phyloP scores from a whole-genome alignment of 2,113 vertebrate species.

The Colius striatus region DNA sequence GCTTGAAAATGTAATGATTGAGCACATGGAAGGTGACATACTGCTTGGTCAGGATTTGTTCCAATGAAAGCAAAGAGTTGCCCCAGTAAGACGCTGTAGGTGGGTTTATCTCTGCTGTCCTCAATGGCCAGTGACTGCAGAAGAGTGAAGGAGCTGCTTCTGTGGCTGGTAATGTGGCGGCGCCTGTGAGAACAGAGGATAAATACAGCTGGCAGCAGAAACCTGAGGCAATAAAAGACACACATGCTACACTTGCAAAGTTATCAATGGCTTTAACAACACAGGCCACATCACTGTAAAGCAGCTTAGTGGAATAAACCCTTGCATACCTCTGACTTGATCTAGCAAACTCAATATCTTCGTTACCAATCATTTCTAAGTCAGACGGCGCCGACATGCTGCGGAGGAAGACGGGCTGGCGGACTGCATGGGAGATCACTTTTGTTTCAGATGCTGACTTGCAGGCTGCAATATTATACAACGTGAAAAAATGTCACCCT shows the following conservation, averaged over 20 bases:
- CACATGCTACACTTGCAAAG: not conserved
- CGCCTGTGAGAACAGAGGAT: slow-evolving; percentile 67
- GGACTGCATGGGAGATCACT: slow-evolving; percentile 84
- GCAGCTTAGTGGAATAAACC: not conserved
- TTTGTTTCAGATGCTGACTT: slow-evolving; percentile 94
- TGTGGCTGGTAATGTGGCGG: slow-evolving; percentile 90
- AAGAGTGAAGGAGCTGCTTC: slow-evolving; percentile 96
- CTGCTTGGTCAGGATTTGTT: slow-evolving; percentile 95
- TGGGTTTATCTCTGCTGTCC: slow-evolving; percentile 93
- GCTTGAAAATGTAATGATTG: not conserved
- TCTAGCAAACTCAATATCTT: slow-evolving; percentile 93
- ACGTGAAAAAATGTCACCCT: not conserved
- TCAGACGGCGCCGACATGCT: slow-evolving; percentile 98
- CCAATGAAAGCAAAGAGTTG: slow-evolving; percentile 98
- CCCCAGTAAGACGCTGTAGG: slow-evolving; percentile 93
- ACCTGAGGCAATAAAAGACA: rapidly evolving
- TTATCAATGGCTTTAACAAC: not conserved
- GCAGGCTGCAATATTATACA: slow-evolving; percentile 78
- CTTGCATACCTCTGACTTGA: slow-evolving; percentile 85
- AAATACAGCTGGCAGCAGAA: not conserved
- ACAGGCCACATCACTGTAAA: rapidly evolving
- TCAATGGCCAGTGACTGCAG: slow-evolving; percentile 92
- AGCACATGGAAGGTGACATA: slow-evolving; percentile 49
- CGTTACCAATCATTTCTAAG: slow-evolving; percentile 96
- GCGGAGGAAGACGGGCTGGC: slow-evolving; percentile 95